phyloP scores from a whole-genome alignment of 2,888 invertebrate species.

The Achlya flavicornis region DNA sequence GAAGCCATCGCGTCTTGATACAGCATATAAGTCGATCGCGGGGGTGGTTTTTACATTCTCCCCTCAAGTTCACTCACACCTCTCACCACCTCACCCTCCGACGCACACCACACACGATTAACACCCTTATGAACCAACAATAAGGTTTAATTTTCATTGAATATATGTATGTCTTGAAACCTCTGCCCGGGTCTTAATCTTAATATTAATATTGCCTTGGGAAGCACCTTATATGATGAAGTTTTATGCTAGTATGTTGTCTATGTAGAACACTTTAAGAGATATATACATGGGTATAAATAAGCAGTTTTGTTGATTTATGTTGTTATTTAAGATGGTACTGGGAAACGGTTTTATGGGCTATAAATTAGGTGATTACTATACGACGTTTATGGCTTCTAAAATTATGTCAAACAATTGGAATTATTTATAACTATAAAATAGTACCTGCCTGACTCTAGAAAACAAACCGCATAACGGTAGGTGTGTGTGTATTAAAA shows the following conservation, averaged over 20 bases:
- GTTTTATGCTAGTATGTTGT: constrained; percentile 65
- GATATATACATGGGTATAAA: constrained; percentile 50
- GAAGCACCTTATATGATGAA: constrained; percentile 72
- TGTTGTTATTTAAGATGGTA: background rate
- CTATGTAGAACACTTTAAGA: constrained; percentile 38
- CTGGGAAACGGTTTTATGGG: background rate
- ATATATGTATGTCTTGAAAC: constrained; percentile 18
- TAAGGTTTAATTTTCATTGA: constrained; percentile 19
- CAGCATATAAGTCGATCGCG: constrained; percentile 83
- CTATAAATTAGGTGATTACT: constrained; percentile 4
- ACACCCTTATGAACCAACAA: constrained; percentile 24
- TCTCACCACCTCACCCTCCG: constrained; percentile 37
- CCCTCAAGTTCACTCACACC: constrained; percentile 74
- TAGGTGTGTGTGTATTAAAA: too few relatives aligned
- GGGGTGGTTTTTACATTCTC: constrained; percentile 82
- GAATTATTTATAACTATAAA: too few relatives aligned
- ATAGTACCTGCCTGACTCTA: too few relatives aligned
- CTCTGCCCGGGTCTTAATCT: constrained; percentile 62
- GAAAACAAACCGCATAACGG: too few relatives aligned
- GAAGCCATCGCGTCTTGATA: constrained; percentile 71
- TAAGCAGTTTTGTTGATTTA: constrained; percentile 22
- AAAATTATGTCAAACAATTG: background rate
- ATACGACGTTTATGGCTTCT: background rate
- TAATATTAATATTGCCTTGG: constrained; percentile 80
- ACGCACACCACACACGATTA: constrained; percentile 29